phyloP scores from a whole-genome alignment of 2,888 invertebrate genomes.

The Campopleginae sp. region DNA sequence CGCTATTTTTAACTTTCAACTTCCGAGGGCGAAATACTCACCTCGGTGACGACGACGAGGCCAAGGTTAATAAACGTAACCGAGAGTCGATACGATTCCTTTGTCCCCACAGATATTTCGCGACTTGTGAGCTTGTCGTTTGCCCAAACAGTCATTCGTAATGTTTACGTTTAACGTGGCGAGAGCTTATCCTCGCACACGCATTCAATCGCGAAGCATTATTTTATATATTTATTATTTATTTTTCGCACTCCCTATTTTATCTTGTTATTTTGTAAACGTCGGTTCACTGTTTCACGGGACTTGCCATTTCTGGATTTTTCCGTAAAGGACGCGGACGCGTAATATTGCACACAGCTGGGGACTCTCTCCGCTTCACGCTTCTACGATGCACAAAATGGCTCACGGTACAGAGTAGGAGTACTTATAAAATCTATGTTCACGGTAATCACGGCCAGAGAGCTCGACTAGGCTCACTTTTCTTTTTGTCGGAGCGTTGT shows the following conservation, averaged over 20 bases:
- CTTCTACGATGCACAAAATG: constrained; percentile 82
- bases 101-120: constrained; percentile 75
- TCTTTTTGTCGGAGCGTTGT: not conserved
- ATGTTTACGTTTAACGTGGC: constrained; percentile 59
- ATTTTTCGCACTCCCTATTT: constrained; percentile 23
- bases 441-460: constrained; percentile 38
- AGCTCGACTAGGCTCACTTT: constrained; percentile 10
- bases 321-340: constrained; percentile 74
- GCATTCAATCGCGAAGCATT: constrained; percentile 63
- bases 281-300: constrained; percentile 67
- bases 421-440: constrained; percentile 58
- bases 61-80: constrained; percentile 82
- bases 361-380: constrained; percentile 78
- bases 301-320: constrained; percentile 78
- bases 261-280: constrained; percentile 4
- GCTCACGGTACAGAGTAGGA: constrained; percentile 72
- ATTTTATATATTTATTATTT: constrained; percentile 31
- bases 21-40: constrained; percentile 77
- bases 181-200: constrained; percentile 66
- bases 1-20: constrained; percentile 80
- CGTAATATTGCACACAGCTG: constrained; percentile 77
- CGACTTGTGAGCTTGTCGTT: constrained; percentile 54
- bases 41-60: constrained; percentile 76
- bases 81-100: constrained; percentile 74
- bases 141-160: constrained; percentile 62